A percentile compares a stretch with the other conserved stretches of the same genome.
phyloP scores from a whole-genome alignment of 1,140 invertebrate species.

The Hyposmocoma kahamanoa region DNA sequence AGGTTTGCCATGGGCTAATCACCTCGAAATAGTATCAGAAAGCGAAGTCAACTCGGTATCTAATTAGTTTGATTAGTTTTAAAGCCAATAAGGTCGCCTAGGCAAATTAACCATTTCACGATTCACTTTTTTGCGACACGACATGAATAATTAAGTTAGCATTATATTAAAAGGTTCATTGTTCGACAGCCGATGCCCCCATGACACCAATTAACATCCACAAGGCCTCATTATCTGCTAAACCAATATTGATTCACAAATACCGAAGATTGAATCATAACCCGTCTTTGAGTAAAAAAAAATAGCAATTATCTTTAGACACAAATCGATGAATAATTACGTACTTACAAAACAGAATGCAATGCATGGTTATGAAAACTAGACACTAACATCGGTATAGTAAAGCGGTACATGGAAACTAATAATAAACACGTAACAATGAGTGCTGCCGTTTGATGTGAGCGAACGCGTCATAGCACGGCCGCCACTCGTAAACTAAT shows the following conservation, averaged over 20 bases:
- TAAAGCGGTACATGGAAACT: slow-evolving; percentile 51
- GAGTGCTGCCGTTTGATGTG: slow-evolving; percentile 52
- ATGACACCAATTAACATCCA: slow-evolving; percentile 48
- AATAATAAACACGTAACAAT: slow-evolving; percentile 69
- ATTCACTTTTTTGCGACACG: slow-evolving; percentile 45
- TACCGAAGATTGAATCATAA: slow-evolving; percentile 2
- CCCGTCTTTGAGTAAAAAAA: slow-evolving; percentile 9
- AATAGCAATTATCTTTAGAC: slow-evolving; percentile 1
- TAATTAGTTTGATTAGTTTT: slow-evolving; percentile 51
- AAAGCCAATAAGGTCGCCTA: slow-evolving; percentile 37
- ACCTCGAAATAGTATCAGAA: slow-evolving; percentile 30
- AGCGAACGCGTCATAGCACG: slow-evolving; percentile 48
- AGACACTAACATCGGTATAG: slow-evolving; percentile 29
- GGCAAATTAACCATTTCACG: slow-evolving; percentile 44
- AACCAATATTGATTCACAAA: not conserved
- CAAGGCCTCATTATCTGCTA: slow-evolving; percentile 10
- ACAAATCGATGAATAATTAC: slow-evolving; percentile 19
- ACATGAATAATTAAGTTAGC: slow-evolving; percentile 54
- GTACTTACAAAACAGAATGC: slow-evolving; percentile 25
- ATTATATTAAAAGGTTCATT: slow-evolving; percentile 44
- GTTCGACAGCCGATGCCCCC: slow-evolving; percentile 43
- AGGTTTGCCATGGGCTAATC: slow-evolving; percentile 40
- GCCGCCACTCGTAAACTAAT: slow-evolving; percentile 60
- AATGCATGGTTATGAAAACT: slow-evolving; percentile 52
- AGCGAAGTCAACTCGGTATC: slow-evolving; percentile 50